Conservation (phyloP, 1,140 invertebrate genomes). For the Orius laevigatus region DNA sequence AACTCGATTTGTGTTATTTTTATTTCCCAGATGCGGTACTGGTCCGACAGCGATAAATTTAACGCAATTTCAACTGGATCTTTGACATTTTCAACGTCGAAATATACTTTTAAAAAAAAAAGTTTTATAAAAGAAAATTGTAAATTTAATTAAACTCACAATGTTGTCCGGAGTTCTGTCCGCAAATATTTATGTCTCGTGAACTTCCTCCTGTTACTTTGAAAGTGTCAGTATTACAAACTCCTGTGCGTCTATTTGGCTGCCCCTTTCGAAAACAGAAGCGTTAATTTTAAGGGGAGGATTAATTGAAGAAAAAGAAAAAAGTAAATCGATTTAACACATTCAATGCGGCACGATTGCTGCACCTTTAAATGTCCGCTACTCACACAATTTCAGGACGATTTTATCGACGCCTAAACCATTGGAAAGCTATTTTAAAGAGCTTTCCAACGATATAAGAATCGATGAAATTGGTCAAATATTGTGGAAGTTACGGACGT, state of each 20-base stretch:
- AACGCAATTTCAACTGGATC: constrained; percentile 35
- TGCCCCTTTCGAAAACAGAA: constrained; percentile 41
- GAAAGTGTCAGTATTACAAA: constrained; percentile 57
- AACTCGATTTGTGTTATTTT: constrained; percentile 52
- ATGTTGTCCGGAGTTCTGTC: constrained; percentile 68
- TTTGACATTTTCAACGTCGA: constrained; percentile 40
- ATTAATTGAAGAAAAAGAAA: too few species aligned
- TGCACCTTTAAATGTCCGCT: too few species aligned
- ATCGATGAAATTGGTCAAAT: too few species aligned
- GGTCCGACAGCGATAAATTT: constrained; percentile 36
- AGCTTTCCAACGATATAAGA: too few species aligned
- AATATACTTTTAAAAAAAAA: constrained; percentile 38
- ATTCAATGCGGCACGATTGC: too few species aligned
- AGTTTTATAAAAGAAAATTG: not conserved
- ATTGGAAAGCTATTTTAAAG: too few species aligned
- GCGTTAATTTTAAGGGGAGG: too few species aligned
- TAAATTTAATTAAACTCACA: constrained; percentile 33
- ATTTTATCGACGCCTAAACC: too few species aligned
- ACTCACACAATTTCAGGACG: too few species aligned
- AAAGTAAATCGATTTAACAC: not conserved
- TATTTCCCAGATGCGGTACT: constrained; percentile 56
- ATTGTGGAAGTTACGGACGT: too few species aligned
- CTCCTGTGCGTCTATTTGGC: constrained; percentile 57
- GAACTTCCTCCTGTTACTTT: constrained; percentile 35
- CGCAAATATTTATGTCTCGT: constrained; percentile 48